Conservation (phyloP, 2,888 invertebrate species). For the Euproctis similis region DNA sequence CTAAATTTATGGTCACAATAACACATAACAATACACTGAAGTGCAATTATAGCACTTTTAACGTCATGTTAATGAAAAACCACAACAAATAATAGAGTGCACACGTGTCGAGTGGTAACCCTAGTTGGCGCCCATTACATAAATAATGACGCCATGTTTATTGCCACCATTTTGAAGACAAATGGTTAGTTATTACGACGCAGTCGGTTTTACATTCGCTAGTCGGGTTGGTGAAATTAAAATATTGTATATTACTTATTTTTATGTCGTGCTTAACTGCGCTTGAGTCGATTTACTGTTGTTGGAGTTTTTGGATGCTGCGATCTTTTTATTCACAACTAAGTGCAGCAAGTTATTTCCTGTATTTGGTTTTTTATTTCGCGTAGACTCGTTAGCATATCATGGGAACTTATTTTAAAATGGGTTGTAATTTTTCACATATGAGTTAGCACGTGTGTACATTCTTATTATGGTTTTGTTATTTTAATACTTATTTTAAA, state of each 20-base stretch:
- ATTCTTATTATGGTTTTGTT: slow-evolving; percentile 13
- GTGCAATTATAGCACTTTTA: slow-evolving; percentile 28
- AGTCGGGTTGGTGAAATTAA: slow-evolving; percentile 67
- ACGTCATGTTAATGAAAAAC: slow-evolving; percentile 61
- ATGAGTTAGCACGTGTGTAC: slow-evolving; percentile 36
- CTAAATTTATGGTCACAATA: slow-evolving; percentile 18
- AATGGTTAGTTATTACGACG: slow-evolving; percentile 74
- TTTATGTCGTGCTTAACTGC: slow-evolving; percentile 58
- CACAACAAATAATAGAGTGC: slow-evolving; percentile 64
- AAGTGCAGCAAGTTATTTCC: slow-evolving; percentile 21
- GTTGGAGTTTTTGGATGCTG: slow-evolving; percentile 33
- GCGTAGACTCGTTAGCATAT: slow-evolving; percentile 8
- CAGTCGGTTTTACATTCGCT: slow-evolving; percentile 71
- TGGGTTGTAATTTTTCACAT: slow-evolving; percentile 43
- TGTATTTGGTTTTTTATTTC: slow-evolving; percentile 15
- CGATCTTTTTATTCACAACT: slow-evolving; percentile 35
- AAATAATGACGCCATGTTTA: slow-evolving; percentile 74
- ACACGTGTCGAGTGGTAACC: slow-evolving; percentile 68
- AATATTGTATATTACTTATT: slow-evolving; percentile 73
- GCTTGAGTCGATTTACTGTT: slow-evolving; percentile 59
- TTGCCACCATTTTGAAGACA: slow-evolving; percentile 75
- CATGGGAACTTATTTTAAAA: slow-evolving; percentile 22
- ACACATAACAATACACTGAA: slow-evolving; percentile 21
- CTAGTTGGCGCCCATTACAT: slow-evolving; percentile 69
- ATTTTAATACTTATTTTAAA: no score